These are phyloP conservation scores for Aphodius sticticus DNA, from an alignment of 2,888 invertebrate genomes.

Conservation along the genomic window DNA sequence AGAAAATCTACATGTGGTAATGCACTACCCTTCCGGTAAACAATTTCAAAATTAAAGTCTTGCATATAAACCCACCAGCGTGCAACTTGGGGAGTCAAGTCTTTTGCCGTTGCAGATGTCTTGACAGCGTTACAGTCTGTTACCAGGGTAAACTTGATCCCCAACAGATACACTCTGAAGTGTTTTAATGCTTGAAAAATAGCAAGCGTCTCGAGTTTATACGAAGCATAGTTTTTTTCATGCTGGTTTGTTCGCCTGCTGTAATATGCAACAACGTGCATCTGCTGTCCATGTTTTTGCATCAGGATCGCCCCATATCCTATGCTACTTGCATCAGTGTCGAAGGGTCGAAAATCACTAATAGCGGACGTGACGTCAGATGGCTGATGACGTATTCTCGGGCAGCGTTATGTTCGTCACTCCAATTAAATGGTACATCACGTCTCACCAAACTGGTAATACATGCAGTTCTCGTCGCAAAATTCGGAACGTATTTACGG, in stretches of 20 bases:
- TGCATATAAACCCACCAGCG: slow-evolving; percentile 34
- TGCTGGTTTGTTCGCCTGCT: slow-evolving; percentile 43
- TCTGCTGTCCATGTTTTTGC: slow-evolving; percentile 31
- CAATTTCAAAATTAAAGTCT: slow-evolving; percentile 41
- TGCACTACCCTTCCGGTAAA: slow-evolving; percentile 39
- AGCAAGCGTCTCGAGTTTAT: slow-evolving; percentile 44
- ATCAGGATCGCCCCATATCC: slow-evolving; percentile 12
- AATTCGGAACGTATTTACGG: slow-evolving; percentile 12
- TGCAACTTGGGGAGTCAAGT: slow-evolving; percentile 27
- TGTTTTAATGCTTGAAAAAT: slow-evolving; percentile 37
- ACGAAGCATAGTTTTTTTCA: slow-evolving; percentile 41
- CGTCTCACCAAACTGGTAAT: not conserved
- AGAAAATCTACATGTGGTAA: slow-evolving; percentile 16
- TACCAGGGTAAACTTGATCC: slow-evolving; percentile 33
- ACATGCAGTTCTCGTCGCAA: slow-evolving; percentile 36
- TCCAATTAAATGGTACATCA: slow-evolving; percentile 9
- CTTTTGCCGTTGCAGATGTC: slow-evolving; percentile 12
- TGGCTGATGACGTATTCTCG: not conserved
- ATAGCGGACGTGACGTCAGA: not conserved
- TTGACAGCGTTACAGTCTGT: slow-evolving; percentile 37
- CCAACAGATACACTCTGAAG: slow-evolving; percentile 38
- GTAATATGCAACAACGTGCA: slow-evolving; percentile 45
- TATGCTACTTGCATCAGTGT: not conserved
- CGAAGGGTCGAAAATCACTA: not conserved
- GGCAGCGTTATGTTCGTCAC: not conserved